Conservation (phyloP, 2,888 invertebrate species). For the Drosophila conformis region DNA sequence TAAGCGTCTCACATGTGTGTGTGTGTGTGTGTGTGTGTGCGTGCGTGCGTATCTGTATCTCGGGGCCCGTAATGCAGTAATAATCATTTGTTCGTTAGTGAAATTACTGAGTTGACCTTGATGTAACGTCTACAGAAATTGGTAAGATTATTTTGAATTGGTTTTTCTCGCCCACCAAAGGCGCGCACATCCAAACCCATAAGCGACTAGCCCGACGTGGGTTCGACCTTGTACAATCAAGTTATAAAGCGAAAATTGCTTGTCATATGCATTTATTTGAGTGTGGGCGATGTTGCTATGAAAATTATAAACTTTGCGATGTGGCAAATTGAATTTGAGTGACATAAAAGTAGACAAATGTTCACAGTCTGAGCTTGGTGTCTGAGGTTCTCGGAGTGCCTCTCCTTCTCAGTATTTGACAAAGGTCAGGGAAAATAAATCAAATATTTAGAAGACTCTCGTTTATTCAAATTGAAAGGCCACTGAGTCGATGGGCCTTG, state of each 20-base stretch:
- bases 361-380: constrained; percentile 24
- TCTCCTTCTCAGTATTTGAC: constrained; percentile 55
- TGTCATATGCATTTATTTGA: constrained; percentile 47
- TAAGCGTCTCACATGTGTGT: constrained; percentile 52
- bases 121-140: constrained; percentile 58
- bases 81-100: constrained; percentile 77
- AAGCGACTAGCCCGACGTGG: not conserved
- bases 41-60: constrained; percentile 15
- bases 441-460: constrained; percentile 70
- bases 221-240: constrained; percentile 59
- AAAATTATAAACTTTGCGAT: constrained; percentile 67
- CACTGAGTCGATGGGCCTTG: constrained; percentile 35
- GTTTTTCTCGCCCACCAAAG: constrained; percentile 48
- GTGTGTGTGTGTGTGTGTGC: constrained; percentile 13
- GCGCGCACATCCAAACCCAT: constrained; percentile 6
- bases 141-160: constrained; percentile 77
- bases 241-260: constrained; percentile 75
- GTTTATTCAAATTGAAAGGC: constrained; percentile 78
- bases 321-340: constrained; percentile 70
- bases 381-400: constrained; percentile 3
- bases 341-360: constrained; percentile 66
- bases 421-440: constrained; percentile 78
- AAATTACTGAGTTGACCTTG: constrained; percentile 76
- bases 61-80: constrained; percentile 66
- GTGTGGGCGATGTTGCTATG: constrained; percentile 15